Base-by-base conservation (phyloP, 2,797 vertebrate species). In the Euphonia xanthogaster region DNA sequence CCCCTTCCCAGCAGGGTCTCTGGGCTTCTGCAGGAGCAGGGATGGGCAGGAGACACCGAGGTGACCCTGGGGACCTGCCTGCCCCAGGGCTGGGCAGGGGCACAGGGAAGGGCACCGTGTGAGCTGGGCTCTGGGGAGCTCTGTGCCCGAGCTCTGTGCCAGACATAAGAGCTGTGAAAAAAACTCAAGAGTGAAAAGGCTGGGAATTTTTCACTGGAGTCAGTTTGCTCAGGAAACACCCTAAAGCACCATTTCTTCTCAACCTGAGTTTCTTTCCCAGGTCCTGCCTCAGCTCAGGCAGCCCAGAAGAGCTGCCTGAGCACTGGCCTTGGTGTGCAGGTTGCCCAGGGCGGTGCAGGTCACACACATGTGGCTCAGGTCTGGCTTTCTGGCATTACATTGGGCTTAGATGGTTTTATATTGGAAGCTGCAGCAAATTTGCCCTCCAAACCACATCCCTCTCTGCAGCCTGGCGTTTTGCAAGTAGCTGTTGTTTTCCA, bases 101-200 rank as follows among this genome's bases (percentile, higher is more conserved):
- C 53, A 7, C 28, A 8, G 54, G n/a, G 23, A 48, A 57, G 33
- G 23, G 33, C 55, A 25, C 0, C 0, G 31, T 4, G 51, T 10
- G 23, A 55, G 35, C 57, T 9, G 33, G 51, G 42, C 57, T 30
- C 12, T 2, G 40, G 16, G 13, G 10, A 73, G 21, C 19, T 45
- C 63, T 1, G 0, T 14, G 67, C 11, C 12, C 10, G 11, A 80
- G n/a, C 19, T 37, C 61, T 1, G 0, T 3, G 70, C 14, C 12
- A 2, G 27, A 24, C 12, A 31, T 2, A 14, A 51, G 18, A 4
- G 3, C 15, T 9, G 0, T 5, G 51, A 20, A 33, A 66, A 73
- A 66, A 39, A 14, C 17, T 9, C 28, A 28, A 14, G 15, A 5
- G 22, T 16, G 54, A 57, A 87, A 85, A 16, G 50, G 19, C 14